Conservation (phyloP, 2,113 vertebrate species). For the Lagenorhynchus albirostris region DNA sequence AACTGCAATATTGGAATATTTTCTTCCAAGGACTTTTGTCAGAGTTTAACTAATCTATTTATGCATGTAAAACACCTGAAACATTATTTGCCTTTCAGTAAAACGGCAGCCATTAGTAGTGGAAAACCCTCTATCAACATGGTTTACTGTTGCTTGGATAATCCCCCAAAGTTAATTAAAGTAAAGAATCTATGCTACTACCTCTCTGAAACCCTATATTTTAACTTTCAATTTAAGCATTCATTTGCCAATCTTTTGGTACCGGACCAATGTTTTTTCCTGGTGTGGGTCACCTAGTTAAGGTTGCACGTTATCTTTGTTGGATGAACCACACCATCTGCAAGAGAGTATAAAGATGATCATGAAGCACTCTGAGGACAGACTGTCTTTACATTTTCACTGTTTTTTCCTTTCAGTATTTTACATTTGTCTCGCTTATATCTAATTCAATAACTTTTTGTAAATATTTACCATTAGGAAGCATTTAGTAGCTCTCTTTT, state of each 20-base stretch:
- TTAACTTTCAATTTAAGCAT: not conserved
- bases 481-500: not conserved
- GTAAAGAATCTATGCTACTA: not conserved
- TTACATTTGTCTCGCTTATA: not conserved
- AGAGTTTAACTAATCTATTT: not conserved
- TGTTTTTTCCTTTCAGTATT: not conserved
- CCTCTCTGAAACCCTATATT: not conserved
- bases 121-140: not conserved
- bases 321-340: not conserved
- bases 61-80: not conserved
- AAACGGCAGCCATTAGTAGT: not conserved
- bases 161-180: not conserved
- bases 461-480: not conserved
- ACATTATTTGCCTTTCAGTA: not conserved
- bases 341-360: not conserved
- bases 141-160: not conserved
- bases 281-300: not conserved
- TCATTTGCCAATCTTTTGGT: not conserved
- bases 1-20: not conserved
- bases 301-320: not conserved
- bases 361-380: not conserved
- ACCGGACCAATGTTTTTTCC: not conserved
- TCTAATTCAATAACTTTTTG: not conserved
- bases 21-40: not conserved
- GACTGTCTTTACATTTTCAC: not conserved